Evolutionary conservation across 2,888 invertebrate genomes (phyloP), one percentile per base, ranked within the genome.

Genomic region (Chymomyza fuscimana): DNA sequence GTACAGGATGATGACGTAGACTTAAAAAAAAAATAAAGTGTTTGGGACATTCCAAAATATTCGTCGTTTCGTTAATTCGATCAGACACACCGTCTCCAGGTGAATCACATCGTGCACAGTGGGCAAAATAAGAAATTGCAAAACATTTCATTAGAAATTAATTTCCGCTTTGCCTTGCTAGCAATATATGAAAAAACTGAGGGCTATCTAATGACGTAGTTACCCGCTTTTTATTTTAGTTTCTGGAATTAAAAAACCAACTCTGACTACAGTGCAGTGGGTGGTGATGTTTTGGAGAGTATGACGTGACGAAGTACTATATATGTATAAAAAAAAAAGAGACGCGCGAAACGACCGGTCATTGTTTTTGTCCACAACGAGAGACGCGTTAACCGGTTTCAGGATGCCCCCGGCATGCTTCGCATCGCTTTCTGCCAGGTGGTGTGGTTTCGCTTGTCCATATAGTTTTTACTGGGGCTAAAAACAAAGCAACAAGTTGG

Each of bases 331-430:
- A 12, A 40, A 2, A 40, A 19, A 1, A 25, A 54, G 10, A 64
- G 19, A 29, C 64, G 64, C 56, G 36, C 54, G 19, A 50, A 46
- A 36, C 15, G 51, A 22, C 22, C 54, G 56, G 19, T 58, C 59
- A 63, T 32, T 7, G 32, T 32, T 32, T 32, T 29, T 40, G 19
- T 25, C 16, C 40, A 7, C 60, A 66, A 69, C 22, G 36, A 22
- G 10, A 60, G 29, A 15, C 15, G 50, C 25, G 51, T 16, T 56
- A 82, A 85, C 85, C 76, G 79, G 85, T 85, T 85, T 61, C 36
- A 61, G 67, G 63, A 61, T 64, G 70, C 65, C 36, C 58, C 70
- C 74, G 67, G 36, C 46, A 36, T 6, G 51, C 16, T 29, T 51
- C 62, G 59, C 69, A 72, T 72, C 81, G 79, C 79, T 79, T 78